Conservation (phyloP, 2,113 vertebrate genomes). For the Oplegnathus fasciatus region DNA sequence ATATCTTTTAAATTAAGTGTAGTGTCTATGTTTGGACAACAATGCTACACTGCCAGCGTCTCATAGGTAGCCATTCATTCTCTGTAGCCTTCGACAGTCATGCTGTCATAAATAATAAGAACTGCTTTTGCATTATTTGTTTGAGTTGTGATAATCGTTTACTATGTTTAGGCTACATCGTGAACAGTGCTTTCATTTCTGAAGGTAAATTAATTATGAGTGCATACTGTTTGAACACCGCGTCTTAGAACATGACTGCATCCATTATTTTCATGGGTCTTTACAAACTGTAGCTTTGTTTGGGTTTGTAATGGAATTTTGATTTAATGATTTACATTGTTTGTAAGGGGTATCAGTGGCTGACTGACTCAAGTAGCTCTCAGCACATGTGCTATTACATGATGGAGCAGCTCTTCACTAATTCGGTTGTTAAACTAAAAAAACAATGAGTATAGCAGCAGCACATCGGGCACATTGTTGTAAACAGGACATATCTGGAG, state of each 20-base stretch:
- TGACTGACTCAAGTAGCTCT: background rate
- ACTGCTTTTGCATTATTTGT: constrained; percentile 56
- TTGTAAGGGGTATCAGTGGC: background rate
- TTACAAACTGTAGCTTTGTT: constrained; percentile 14
- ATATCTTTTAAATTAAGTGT: background rate
- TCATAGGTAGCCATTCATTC: background rate
- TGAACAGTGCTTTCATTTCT: constrained; percentile 36
- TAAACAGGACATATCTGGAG: constrained; percentile 32
- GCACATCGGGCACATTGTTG: background rate
- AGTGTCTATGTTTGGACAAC: background rate
- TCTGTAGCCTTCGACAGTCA: background rate
- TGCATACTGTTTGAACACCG: constrained; percentile 19
- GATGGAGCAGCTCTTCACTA: background rate
- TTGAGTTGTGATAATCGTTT: constrained; percentile 45
- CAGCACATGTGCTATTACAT: background rate
- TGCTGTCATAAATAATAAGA: constrained; percentile 51
- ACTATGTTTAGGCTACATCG: constrained; percentile 8
- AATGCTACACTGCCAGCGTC: background rate
- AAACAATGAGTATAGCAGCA: constrained; percentile 9
- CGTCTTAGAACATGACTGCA: constrained; percentile 40
- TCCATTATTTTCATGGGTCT: constrained; percentile 38
- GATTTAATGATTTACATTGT: constrained; percentile 15
- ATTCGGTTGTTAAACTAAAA: background rate
- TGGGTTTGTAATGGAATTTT: background rate
- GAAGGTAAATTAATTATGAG: constrained; percentile 62